Evolutionary conservation across 2,797 vertebrate species (phyloP), one percentile per base, ranked within the genome.

Genomic region (Hafferia zeledoni): DNA sequence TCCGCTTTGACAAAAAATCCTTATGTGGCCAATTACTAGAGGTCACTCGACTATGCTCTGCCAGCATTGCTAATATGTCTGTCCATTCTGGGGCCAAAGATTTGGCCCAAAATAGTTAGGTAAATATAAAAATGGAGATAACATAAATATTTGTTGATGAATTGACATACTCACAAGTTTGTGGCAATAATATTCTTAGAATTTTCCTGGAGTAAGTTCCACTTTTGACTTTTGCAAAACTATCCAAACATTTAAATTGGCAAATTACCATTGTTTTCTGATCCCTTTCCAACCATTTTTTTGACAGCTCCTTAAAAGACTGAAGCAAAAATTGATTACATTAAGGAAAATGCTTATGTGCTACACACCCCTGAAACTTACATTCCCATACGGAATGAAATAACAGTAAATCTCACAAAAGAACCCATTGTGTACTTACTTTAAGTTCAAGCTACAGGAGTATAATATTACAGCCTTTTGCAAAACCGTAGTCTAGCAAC

Each of bases 321-420:
- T 90, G 75, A 91, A 92, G 67, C 17, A 30, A 89, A 84, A 95
- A 60, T 94, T 59, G 3, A 79, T 80, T 93, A 87, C 88, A 84
- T 94, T 93, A 94, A 92, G 80, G 78, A 92, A 96, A 92, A 92
- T 18, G 56, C 50, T 89, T 76, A 23, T 64, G 56, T 22, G 20
- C n/a, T 80, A 68, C 52, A 70, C 35, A 69, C 41, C 56, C 90
- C 79, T 93, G 85, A 65, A 94, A 92, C 41, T 63, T 43, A 57
- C 74, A 84, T 49, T 88, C n/a, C 85, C 85, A 50, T 53, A 94
- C 68, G 43, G 86, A 93, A 82, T 83, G 63, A 92, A 96, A 93
- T 91, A 93, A 85, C 64, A 96, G 83, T 90, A 93, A 91, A 91
- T 95, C 93, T 96, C 94, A 95, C 92, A 94, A 89, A 77, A 93